Percentiles rank a stretch among this genome's conserved stretches.
These are phyloP conservation scores for Eupsittula cactorum DNA, from an alignment of 2,113 vertebrate genomes.

Conservation along the genomic window DNA sequence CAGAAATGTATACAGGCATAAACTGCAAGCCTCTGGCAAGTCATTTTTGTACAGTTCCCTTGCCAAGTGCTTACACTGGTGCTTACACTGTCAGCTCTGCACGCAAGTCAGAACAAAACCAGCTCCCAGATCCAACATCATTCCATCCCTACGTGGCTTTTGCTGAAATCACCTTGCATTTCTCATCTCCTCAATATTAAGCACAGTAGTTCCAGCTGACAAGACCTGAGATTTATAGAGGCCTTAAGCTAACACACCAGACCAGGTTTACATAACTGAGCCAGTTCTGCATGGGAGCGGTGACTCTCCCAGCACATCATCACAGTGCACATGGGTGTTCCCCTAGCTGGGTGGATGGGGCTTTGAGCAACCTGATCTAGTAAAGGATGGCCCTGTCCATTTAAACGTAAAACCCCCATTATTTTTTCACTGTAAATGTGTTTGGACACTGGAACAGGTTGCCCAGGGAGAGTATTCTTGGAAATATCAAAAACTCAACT, in stretches of 20 bases:
- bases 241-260: neutral
- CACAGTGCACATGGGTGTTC: rapidly evolving
- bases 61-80: neutral
- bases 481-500: neutral
- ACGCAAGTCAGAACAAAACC: neutral
- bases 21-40: constrained; percentile 16
- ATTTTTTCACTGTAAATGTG: neutral
- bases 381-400: neutral
- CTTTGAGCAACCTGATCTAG: neutral
- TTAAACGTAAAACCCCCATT: neutral
- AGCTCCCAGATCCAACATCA: neutral
- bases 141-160: neutral
- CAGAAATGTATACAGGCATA: neutral
- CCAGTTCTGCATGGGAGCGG: neutral
- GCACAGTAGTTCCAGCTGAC: neutral
- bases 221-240: neutral
- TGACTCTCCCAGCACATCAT: neutral
- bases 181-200: neutral
- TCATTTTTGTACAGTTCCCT: neutral
- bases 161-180: neutral
- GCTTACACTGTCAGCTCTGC: neutral
- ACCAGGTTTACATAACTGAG: neutral
- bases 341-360: neutral
- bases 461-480: neutral
- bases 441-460: neutral